phyloP scores from a whole-genome alignment of 2,888 invertebrate species.

The Melieria crassipennis region DNA sequence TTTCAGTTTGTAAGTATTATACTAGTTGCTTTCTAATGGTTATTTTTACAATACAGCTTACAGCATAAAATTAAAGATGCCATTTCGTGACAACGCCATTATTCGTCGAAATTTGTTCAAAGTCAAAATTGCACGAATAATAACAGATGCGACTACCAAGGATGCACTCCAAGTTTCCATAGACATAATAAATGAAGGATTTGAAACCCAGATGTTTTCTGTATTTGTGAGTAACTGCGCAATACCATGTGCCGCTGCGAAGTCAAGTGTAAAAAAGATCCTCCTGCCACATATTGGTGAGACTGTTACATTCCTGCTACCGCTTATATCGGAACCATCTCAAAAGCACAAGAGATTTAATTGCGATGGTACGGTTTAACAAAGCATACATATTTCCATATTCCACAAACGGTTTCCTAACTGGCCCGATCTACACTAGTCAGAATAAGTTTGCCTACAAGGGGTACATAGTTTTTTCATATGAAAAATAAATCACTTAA shows the following conservation, averaged over 20 bases:
- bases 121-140: conserved; percentile 52
- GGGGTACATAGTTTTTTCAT: too few relatives aligned
- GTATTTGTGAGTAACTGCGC: conserved; percentile 52
- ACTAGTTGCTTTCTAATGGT: too few relatives aligned
- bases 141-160: conserved; percentile 56
- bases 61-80: conserved; percentile 55
- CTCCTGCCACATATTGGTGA: conserved; percentile 51
- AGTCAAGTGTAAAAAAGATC: conserved; percentile 47
- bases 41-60: conserved; percentile 44
- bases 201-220: conserved; percentile 45
- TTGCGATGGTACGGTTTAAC: conserved; percentile 51
- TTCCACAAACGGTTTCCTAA: too few relatives aligned
- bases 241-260: conserved; percentile 41
- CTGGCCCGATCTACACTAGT: too few relatives aligned
- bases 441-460: too few relatives aligned
- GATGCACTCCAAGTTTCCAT: conserved; percentile 54
- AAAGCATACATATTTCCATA: background rate
- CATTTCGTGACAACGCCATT: conserved; percentile 55
- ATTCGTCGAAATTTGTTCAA: conserved; percentile 42
- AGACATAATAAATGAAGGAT: conserved; percentile 53
- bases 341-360: conserved; percentile 44
- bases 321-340: conserved; percentile 45
- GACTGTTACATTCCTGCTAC: conserved; percentile 54
- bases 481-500: too few relatives aligned
- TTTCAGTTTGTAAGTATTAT: too few relatives aligned